Base-by-base conservation (phyloP, 53 echinoderm and acorn worm genomes). In the Mesocentrotus franciscanus region DNA sequence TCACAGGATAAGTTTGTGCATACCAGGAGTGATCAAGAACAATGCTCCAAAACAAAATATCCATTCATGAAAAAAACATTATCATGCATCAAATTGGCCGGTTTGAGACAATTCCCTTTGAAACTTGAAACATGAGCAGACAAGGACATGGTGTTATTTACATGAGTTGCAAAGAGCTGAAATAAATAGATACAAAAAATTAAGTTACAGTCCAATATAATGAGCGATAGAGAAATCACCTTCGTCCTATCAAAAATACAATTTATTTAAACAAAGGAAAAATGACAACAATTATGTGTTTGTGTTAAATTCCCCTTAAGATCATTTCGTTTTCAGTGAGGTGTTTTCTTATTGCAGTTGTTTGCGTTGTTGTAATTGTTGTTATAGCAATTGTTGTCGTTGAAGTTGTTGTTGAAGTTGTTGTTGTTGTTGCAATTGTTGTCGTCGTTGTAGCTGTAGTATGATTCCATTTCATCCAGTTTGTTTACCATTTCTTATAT, bases 151-250 rank as follows among this genome's bases (percentile, higher is more conserved):
- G 7, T 79, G 49, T 84, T 87, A 87, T 87, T 87, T 87, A 87
- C 87, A 87, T 27, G 56, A 87, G 87, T 87, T 87, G 87, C 26
- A 87, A 87, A 9, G 4, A 11, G 33, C 14, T 60, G 64, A 91
- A 90, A 91, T 91, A 91, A 91, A 91, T 91, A 91, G 5, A 64
- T 91, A 64, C 66, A 91, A 87, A 87, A 72, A 58, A 58, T 87
- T 57, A 87, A 66, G 15, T 91, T 91, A 91, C 91, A 91, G 91
- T 91, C 91, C 91, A 91, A 91, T 91, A 66, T 91, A 4, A 91
- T 35, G 66, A 87, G 87, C 87, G 87, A 87, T 27, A 26, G 58
- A 27, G 42, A 42, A 76, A 18, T 58, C 58, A 87, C 26, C 9
- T 87, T 58, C 9, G 59, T 56, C 59, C 87, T 58, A 58, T 27